Evolutionary conservation across 2,113 vertebrate genomes (phyloP), one percentile per base, ranked within the genome.

Genomic region (Myrmecophaga tridactyla): DNA sequence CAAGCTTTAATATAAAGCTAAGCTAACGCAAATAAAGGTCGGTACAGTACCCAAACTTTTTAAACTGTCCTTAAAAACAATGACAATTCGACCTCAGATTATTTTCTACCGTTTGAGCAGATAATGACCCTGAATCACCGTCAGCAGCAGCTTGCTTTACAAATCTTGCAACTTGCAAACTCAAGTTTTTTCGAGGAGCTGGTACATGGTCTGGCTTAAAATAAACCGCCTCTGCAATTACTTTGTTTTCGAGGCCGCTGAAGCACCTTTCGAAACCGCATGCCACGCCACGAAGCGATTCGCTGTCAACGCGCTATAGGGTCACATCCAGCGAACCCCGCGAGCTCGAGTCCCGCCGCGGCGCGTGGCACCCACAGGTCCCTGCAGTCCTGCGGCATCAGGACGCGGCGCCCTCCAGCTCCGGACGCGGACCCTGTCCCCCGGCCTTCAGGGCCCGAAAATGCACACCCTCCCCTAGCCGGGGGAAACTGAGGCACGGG

Each of bases 281-380:
- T 69, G 86, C 69, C 90, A 90, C 39, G 77, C 86, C 78, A 83
- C 9, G 39, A 92, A 94, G 93, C 96, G 89, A 91, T 92, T 87
- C 63, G 11, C 77, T 92, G 94, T 94, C 82, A 97, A 97, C 97
- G 97, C 95, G 95, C 56, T 94, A 36, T n/a, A 53, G 90, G 94
- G 88, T 95, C 85, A 89, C 92, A 96, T 97, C 96, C 95, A 96
- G 96, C 95, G 97, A 97, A 97, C 96, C 97, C 96, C 0, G 1
- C 46, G 56, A 95, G 90, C 94, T 72, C n/a, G 53, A 18, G 81
- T 70, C 65, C 51, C 27, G 31, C 95, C 65, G 96, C 56, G 80
- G 86, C 94, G 89, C 4, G 5, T 20, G 48, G 92, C 83, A 75
- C 86, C 70, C 56, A 11, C 60, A 12, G 90, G 77, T 78, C 48